These are phyloP conservation scores for Nymphalis urticae DNA, from an alignment of 2,888 invertebrate species.

Conservation along the genomic window DNA sequence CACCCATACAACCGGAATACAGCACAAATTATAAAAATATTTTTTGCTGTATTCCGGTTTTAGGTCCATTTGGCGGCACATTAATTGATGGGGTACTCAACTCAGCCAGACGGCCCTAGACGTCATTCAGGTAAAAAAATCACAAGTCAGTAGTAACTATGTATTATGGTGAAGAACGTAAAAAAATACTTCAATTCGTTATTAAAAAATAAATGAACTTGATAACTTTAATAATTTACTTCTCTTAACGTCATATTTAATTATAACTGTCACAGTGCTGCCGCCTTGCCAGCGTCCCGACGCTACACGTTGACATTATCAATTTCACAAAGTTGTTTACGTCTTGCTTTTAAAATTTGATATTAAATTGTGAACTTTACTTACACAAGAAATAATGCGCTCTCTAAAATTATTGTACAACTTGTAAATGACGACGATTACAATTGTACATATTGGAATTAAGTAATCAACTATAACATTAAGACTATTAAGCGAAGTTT, in stretches of 20 bases:
- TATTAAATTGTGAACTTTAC: slow-evolving; percentile 12
- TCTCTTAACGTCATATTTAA: slow-evolving; percentile 30
- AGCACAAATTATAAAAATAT: no score
- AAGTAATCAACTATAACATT: no score
- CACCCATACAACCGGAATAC: no score
- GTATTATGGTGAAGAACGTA: not conserved
- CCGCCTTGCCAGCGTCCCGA: slow-evolving; percentile 19
- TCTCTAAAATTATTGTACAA: not conserved
- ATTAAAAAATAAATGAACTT: slow-evolving; percentile 1
- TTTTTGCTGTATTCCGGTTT: no score
- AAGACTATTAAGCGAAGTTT: no score
- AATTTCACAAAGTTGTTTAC: slow-evolving; percentile 24
- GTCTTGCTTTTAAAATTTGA: slow-evolving; percentile 14
- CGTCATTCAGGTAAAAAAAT: no score
- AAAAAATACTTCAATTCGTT: not conserved
- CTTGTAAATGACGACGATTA: no score
- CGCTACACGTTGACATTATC: slow-evolving; percentile 32
- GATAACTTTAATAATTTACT: slow-evolving; percentile 17
- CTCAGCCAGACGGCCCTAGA: no score
- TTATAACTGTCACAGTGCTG: slow-evolving; percentile 28
- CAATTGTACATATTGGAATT: no score
- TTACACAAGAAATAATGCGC: slow-evolving; percentile 3
- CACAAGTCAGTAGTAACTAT: no score
- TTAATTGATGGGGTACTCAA: no score
- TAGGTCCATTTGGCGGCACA: no score